These are phyloP conservation scores for Aphelenchoides avenae DNA, from an alignment of 1,140 invertebrate species.

Conservation along the genomic window DNA sequence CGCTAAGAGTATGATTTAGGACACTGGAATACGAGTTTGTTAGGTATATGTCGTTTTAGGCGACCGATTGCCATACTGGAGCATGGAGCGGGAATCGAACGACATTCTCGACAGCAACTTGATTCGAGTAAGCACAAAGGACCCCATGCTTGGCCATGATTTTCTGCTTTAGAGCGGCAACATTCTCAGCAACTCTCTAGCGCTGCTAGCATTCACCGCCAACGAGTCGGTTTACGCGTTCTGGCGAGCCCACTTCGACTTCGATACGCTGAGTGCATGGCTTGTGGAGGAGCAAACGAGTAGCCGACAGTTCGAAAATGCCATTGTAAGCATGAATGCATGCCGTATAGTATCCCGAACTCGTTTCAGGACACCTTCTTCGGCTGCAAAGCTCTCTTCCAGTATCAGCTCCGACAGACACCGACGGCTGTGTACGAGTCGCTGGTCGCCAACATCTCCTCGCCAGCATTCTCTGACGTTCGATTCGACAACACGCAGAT, in stretches of 20 bases:
- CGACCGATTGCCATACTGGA: conserved; percentile 12
- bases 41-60: too few relatives aligned
- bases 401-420: conserved; percentile 18
- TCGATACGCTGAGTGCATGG: conserved; percentile 30
- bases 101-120: too few relatives aligned
- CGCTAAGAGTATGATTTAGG: conserved; percentile 15
- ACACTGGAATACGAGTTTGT: too few relatives aligned
- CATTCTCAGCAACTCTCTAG: conserved; percentile 32
- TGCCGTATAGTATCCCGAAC: conserved; percentile 5
- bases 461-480: not conserved
- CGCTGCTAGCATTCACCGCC: conserved; percentile 34
- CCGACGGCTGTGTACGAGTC: conserved; percentile 8
- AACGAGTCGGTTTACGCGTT: conserved; percentile 27
- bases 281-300: conserved; percentile 36
- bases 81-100: not conserved
- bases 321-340: conserved; percentile 16
- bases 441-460: conserved; percentile 18
- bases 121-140: not conserved
- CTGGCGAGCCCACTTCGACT: conserved; percentile 35
- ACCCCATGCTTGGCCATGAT: not conserved
- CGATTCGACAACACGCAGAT: conserved; percentile 33
- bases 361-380: conserved; percentile 38
- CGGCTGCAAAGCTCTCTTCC: conserved; percentile 24
- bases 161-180: conserved; percentile 37
- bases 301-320: conserved; percentile 41